Evolutionary conservation across 1,140 invertebrate species (phyloP).

Genomic region (Drosophila sucinea): DNA sequence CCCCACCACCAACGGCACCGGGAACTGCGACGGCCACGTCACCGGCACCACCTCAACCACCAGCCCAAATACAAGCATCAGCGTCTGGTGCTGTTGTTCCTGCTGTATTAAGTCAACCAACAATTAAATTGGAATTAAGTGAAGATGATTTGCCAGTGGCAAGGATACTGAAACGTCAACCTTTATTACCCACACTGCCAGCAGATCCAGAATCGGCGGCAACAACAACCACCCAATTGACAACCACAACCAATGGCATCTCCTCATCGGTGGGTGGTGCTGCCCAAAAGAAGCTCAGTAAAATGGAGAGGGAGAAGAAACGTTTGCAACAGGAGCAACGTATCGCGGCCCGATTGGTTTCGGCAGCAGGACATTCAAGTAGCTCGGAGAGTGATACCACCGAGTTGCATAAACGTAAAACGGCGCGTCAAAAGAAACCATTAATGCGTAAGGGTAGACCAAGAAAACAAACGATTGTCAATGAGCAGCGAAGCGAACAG

Average conservation of each 20-base stretch:
- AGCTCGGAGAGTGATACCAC: conserved; percentile 78
- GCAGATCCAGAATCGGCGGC: conserved; percentile 58
- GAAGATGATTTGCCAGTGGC: conserved; percentile 72
- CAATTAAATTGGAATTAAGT: conserved; percentile 65
- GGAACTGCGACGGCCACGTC: background rate
- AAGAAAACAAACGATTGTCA: conserved; percentile 16
- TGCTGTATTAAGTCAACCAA: background rate
- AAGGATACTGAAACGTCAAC: conserved; percentile 59
- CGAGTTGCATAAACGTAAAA: conserved; percentile 70
- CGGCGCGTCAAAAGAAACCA: conserved; percentile 70
- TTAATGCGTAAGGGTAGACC: conserved; percentile 59
- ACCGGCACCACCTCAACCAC: conserved; percentile 7
- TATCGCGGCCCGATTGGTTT: conserved; percentile 68
- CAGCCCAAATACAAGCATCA: background rate
- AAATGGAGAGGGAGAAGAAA: conserved; percentile 75
- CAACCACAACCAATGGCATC: conserved; percentile 60
- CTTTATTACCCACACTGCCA: background rate
- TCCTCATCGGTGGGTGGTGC: conserved; percentile 34
- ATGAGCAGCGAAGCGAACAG: conserved; percentile 14
- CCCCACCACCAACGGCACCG: conserved; percentile 7
- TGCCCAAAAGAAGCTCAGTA: conserved; percentile 74
- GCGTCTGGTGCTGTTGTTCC: background rate
- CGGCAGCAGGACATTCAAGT: conserved; percentile 56
- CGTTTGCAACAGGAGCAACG: conserved; percentile 71
- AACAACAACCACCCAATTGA: conserved; percentile 52